Conservation (phyloP, 2,797 vertebrate species). For the Aulostomus chinensis region DNA sequence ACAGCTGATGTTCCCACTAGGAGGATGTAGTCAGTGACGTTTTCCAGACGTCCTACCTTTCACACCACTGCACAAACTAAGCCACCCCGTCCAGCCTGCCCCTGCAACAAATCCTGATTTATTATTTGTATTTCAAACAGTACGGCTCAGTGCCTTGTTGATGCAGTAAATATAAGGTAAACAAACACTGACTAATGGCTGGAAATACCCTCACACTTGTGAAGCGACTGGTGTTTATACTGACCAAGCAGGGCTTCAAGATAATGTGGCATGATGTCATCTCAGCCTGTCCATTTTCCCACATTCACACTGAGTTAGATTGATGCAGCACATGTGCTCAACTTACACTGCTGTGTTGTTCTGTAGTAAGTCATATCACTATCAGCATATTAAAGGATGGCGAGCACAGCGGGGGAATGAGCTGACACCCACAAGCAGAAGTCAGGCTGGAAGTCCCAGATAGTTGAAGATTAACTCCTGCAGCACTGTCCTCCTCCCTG, state of each 20-base stretch:
- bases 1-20: no score
- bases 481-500: no score
- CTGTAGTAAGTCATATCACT: conserved; percentile 67
- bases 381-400: conserved; percentile 67
- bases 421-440: conserved; percentile 46
- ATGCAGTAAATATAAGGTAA: conserved; percentile 46
- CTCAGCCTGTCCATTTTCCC: conserved; percentile 58
- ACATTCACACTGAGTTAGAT: conserved; percentile 67
- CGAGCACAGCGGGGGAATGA: conserved; percentile 56
- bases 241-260: conserved; percentile 62
- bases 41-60: background rate
- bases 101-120: conserved; percentile 11
- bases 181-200: conserved; percentile 64
- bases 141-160: conserved; percentile 29
- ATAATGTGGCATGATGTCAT: conserved; percentile 69
- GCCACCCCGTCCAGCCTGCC: conserved; percentile 3
- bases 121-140: conserved; percentile 25
- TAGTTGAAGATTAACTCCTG: no score
- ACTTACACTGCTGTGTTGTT: conserved; percentile 60
- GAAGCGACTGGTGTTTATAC: conserved; percentile 65
- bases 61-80: background rate
- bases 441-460: conserved; percentile 62
- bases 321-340: conserved; percentile 71
- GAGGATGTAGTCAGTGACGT: no score
- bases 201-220: conserved; percentile 65